These are phyloP conservation scores for Macroramphosus scolopax DNA, from an alignment of 2,797 vertebrate genomes.

Conservation along the genomic window DNA sequence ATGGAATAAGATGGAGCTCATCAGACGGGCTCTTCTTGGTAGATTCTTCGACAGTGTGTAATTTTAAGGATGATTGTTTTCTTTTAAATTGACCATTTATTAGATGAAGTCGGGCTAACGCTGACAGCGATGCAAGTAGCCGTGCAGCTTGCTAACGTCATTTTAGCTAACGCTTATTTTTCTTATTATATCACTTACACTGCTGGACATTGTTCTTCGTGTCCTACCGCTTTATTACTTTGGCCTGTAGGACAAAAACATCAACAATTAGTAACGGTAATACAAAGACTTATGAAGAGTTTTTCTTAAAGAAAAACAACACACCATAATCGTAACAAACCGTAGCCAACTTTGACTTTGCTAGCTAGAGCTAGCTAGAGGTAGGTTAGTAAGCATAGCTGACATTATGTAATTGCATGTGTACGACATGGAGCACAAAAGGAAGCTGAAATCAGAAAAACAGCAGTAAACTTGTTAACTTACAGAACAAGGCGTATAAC, in stretches of 20 bases:
- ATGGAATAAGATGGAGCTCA: no score
- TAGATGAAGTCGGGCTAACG: background rate
- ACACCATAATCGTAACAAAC: no score
- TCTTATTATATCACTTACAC: conserved; percentile 60
- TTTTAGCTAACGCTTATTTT: no score
- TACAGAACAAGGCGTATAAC: background rate
- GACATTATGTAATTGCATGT: no score
- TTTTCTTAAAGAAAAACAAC: background rate
- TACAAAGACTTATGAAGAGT: no score
- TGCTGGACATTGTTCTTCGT: conserved; percentile 52
- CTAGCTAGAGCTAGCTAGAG: background rate
- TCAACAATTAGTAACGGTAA: fast-evolving
- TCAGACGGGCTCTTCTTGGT: no score
- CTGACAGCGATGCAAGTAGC: background rate
- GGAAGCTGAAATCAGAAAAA: fast-evolving
- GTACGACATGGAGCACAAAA: fast-evolving
- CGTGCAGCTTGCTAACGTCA: no score
- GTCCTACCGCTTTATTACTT: background rate
- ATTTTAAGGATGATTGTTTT: no score
- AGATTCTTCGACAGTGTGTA: no score
- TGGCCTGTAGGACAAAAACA: conserved; percentile 22
- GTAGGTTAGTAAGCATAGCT: no score
- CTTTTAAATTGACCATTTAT: background rate
- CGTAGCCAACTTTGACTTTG: background rate
- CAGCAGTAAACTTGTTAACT: no score